Conservation (phyloP, 2,888 invertebrate genomes). For the Drosophila cyrtoloma region DNA sequence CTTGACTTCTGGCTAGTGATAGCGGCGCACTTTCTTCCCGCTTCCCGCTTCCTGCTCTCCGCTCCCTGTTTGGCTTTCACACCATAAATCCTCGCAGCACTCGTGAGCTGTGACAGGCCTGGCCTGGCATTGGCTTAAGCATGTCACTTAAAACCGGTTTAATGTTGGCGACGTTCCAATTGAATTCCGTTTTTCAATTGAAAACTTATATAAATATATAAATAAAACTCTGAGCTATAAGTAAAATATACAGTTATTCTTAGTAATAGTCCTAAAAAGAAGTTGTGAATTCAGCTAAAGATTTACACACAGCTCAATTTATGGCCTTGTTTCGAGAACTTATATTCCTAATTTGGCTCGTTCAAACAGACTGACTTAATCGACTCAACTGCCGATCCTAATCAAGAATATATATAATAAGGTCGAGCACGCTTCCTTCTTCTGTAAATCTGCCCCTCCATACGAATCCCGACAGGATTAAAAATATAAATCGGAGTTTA, state of each 20-base stretch:
- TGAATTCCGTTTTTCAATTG: neutral
- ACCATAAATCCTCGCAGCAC: conserved; percentile 65
- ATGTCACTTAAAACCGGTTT: conserved; percentile 54
- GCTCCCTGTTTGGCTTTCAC: conserved; percentile 65
- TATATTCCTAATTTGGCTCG: neutral
- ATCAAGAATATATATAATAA: neutral
- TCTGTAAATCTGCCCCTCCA: neutral
- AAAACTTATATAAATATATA: neutral
- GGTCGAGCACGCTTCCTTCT: accelerated
- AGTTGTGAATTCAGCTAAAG: neutral
- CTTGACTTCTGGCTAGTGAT: conserved; percentile 32
- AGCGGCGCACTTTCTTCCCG: conserved; percentile 55
- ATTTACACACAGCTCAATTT: neutral
- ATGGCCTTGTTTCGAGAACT: neutral
- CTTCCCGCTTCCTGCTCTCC: neutral
- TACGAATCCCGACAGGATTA: neutral
- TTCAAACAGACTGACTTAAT: neutral
- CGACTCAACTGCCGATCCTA: neutral
- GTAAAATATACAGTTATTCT: neutral
- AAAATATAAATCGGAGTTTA: neutral
- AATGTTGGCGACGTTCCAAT: neutral
- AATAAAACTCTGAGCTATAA: neutral
- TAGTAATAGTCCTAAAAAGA: neutral
- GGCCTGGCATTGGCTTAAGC: conserved; percentile 45
- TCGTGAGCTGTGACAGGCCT: conserved; percentile 58